Percentiles rank a stretch among this genome's conserved stretches.
These are phyloP conservation scores for Platysternon megacephalum DNA, from an alignment of 2,113 vertebrate genomes.

Conservation along the genomic window DNA sequence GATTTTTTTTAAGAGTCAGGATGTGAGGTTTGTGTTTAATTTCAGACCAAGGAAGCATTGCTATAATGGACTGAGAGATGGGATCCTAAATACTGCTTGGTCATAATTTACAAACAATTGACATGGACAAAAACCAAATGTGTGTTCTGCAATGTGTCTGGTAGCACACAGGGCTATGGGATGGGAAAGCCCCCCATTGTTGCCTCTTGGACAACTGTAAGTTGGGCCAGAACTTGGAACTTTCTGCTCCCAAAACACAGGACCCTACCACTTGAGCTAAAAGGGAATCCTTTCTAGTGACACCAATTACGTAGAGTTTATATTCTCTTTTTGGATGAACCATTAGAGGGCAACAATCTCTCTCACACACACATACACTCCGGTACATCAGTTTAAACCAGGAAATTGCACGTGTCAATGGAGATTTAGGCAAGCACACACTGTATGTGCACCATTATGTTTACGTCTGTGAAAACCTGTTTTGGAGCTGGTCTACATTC, in stretches of 20 bases:
- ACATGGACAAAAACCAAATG: background rate
- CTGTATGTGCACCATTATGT: background rate
- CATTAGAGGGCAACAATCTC: background rate
- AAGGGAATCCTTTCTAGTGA: background rate
- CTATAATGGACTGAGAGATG: background rate
- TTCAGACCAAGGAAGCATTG: constrained; percentile 9
- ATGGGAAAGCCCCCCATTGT: background rate
- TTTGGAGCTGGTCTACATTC: rapidly evolving
- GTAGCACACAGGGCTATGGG: background rate
- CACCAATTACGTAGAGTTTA: rapidly evolving
- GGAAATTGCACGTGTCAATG: background rate
- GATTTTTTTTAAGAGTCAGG: background rate
- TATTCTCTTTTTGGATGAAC: background rate
- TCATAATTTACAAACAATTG: background rate
- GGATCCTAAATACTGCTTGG: background rate
- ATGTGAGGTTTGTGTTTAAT: background rate
- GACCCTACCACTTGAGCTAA: background rate
- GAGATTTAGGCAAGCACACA: background rate
- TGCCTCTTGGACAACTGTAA: background rate
- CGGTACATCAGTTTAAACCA: background rate
- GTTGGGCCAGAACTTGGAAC: background rate
- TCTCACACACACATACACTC: background rate
- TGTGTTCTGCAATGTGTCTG: background rate
- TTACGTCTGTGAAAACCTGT: background rate
- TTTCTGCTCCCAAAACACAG: background rate